phyloP scores from a whole-genome alignment of 2,797 vertebrate genomes.

The Sardinella longiceps region DNA sequence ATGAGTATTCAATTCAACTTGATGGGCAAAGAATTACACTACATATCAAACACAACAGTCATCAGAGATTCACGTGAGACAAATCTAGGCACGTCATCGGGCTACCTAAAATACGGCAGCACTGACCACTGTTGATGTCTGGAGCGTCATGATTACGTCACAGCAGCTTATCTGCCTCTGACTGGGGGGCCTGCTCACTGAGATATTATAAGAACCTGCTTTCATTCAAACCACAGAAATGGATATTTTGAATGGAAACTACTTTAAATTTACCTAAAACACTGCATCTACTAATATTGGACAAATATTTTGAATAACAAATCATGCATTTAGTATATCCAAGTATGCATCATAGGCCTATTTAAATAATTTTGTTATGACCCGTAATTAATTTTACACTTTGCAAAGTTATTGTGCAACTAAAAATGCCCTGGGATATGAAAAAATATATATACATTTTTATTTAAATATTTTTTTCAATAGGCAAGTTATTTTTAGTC shows the following conservation, averaged over 20 bases:
- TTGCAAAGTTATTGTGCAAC: neutral
- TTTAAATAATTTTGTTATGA: neutral
- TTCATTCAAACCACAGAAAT: neutral
- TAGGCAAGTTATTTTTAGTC: too few relatives aligned
- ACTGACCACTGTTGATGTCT: conserved; percentile 26
- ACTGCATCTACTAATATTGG: neutral
- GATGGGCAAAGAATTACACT: neutral
- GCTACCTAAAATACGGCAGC: conserved; percentile 14
- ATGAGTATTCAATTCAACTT: neutral
- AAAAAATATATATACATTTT: too few relatives aligned
- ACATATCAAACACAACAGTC: neutral
- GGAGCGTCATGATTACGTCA: conserved; percentile 52
- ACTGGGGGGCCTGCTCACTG: conserved; percentile 44
- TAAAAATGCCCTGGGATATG: neutral
- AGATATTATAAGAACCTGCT: conserved; percentile 3
- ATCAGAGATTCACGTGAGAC: neutral
- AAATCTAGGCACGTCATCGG: conserved; percentile 27
- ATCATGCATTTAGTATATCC: neutral
- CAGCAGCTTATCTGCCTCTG: conserved; percentile 53
- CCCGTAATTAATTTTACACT: neutral
- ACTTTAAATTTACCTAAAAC: neutral
- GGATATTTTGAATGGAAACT: neutral
- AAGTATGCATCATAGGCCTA: neutral
- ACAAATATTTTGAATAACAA: neutral
- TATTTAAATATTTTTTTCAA: too few relatives aligned